A percentile compares a stretch with the other conserved stretches of the same genome.
These are phyloP conservation scores for Lochmaea capreae DNA, from an alignment of 2,888 invertebrate genomes.

Conservation along the genomic window DNA sequence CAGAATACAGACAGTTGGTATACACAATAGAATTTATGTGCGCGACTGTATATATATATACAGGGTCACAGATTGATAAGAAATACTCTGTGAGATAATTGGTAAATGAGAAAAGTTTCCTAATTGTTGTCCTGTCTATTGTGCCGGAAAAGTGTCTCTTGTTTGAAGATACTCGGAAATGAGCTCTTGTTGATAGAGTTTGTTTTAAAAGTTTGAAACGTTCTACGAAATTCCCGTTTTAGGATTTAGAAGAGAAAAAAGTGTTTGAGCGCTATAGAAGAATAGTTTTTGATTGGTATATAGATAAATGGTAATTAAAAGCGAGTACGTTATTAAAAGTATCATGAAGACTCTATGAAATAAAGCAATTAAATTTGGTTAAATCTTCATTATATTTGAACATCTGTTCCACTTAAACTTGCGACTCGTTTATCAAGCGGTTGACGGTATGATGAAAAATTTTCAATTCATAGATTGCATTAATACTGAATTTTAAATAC, in stretches of 20 bases:
- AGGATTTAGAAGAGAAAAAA: background rate
- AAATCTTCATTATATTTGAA: no score
- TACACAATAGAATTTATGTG: slow-evolving; percentile 33
- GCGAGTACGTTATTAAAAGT: background rate
- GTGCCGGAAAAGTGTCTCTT: slow-evolving; percentile 18
- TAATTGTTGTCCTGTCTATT: slow-evolving; percentile 24
- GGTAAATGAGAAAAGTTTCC: slow-evolving; percentile 32
- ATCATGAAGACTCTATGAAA: no score
- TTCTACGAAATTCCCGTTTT: background rate
- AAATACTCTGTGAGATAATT: slow-evolving; percentile 23
- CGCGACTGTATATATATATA: slow-evolving; percentile 17
- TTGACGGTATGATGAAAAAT: no score
- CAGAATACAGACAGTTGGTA: slow-evolving; percentile 30
- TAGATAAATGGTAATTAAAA: background rate
- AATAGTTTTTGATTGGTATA: slow-evolving; percentile 1
- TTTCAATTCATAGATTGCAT: no score
- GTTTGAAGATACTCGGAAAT: slow-evolving; percentile 17
- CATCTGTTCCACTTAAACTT: no score
- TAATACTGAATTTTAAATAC: no score
- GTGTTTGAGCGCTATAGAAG: background rate
- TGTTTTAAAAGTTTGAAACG: slow-evolving; percentile 7
- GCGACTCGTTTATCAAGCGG: no score
- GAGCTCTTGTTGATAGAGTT: slow-evolving; percentile 20
- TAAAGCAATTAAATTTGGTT: no score
- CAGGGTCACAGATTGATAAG: slow-evolving; percentile 34